Base-by-base conservation (phyloP, 2,113 vertebrate species). In the Xenopus borealis region DNA sequence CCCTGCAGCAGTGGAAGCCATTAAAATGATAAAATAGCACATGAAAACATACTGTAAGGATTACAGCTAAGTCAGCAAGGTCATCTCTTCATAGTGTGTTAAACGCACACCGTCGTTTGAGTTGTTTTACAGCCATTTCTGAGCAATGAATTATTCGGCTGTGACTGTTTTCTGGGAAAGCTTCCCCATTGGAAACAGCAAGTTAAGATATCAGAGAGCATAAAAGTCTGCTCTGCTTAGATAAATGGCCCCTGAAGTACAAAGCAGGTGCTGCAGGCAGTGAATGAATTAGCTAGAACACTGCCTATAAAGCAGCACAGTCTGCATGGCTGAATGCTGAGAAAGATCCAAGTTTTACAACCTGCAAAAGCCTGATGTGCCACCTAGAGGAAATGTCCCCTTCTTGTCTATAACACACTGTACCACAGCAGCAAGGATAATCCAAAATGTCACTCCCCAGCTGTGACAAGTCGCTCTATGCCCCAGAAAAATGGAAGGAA, bases 271-370 rank as follows among this genome's bases (percentile, higher is more conserved):
- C 45, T 40, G 47, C 30, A 30, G 73, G 59, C 46, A 76, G 46
- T 33, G 11, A 61, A 61, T 12, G 13, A 61, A 23, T 19, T 12
- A 12, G 18, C 58, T 23, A 44, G 46, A 44, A 52, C 57, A 76
- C 69, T 76, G 58, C 66, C 74, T 69, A 69, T 70, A 63, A 77
- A 77, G 66, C 67, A 70, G 46, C 58, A 75, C 52, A 75, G 40
- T 69, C 58, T 17, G 61, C 65, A 75, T 75, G 62, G 46, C 57
- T 62, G 66, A n/a, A n/a, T 75, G 47, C 64, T 76, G 74, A 77
- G 27, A 57, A 23, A 16, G 67, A 70, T 64, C 66, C 66, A 70
- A 59, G 30, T 77, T 70, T 70, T 27, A 30, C 58, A 46, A 64
- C n/a, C 57, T 69, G 62, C 19, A 45, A 63, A 23, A 44, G 58